Percentiles rank a stretch among this genome's conserved stretches.
phyloP scores from a whole-genome alignment of 1,140 invertebrate species.

The Choristoneura fumiferana region DNA sequence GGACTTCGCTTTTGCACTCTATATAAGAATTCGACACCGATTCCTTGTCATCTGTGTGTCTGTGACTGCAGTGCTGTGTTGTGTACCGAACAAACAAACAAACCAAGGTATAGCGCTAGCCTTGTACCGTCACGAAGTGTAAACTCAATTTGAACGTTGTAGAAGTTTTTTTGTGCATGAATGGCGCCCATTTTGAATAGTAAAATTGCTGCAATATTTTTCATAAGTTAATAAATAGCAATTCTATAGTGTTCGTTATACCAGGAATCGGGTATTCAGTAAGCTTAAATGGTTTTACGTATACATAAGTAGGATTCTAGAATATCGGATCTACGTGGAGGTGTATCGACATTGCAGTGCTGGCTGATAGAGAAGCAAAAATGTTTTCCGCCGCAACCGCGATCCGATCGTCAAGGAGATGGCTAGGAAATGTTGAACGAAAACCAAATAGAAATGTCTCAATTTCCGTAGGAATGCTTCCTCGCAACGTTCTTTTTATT shows the following conservation, averaged over 20 bases:
- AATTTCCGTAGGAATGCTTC: conserved; percentile 54
- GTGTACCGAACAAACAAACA: conserved; percentile 49
- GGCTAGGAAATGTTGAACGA: conserved; percentile 51
- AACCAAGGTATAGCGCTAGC: conserved; percentile 48
- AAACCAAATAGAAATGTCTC: conserved; percentile 69
- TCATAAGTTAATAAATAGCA: no score
- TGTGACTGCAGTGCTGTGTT: conserved; percentile 69
- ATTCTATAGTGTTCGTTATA: no score
- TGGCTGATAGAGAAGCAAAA: conserved; percentile 22
- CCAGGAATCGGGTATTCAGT: conserved; percentile 27
- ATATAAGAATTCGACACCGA: conserved; percentile 66
- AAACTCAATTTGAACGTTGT: not conserved
- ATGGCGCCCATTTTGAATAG: no score
- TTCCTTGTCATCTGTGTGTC: conserved; percentile 59
- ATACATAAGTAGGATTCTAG: no score
- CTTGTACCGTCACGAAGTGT: no score
- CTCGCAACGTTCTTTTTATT: conserved; percentile 31
- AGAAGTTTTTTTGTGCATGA: no score
- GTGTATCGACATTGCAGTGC: conserved; percentile 1
- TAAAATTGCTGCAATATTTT: no score
- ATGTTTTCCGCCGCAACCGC: conserved; percentile 40
- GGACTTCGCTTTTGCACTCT: conserved; percentile 51
- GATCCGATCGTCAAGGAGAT: conserved; percentile 46
- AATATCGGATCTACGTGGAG: not conserved
- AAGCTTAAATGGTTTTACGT: not conserved